phyloP scores from a whole-genome alignment of 2,797 vertebrate genomes.

The Gymnocypris eckloni region DNA sequence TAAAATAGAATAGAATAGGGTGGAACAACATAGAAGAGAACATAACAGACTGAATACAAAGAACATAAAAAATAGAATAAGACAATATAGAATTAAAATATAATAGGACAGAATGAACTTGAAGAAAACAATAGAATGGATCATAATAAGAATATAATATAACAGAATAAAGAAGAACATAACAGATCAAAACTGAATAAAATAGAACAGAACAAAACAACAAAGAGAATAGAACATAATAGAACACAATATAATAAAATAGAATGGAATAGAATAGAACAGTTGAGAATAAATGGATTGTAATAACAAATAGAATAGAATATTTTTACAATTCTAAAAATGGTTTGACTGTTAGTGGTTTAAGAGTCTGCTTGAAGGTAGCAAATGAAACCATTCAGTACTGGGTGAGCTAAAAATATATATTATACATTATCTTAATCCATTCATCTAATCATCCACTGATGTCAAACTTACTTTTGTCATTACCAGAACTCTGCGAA shows the following conservation, averaged over 20 bases:
- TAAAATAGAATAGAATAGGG: neutral
- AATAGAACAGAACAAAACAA: neutral
- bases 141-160: neutral
- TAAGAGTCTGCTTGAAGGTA: neutral
- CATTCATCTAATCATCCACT: neutral
- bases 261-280: neutral
- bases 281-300: too few species aligned
- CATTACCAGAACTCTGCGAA: neutral
- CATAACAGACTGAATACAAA: neutral
- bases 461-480: neutral
- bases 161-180: neutral
- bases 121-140: neutral
- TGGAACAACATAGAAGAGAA: neutral
- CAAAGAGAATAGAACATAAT: neutral
- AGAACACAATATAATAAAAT: too few species aligned
- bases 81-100: neutral
- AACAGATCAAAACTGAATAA: neutral
- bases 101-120: neutral
- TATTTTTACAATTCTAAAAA: neutral
- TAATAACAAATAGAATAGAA: neutral
- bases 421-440: neutral
- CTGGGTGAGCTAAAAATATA: neutral
- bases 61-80: neutral
- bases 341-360: neutral
- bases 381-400: neutral